A percentile compares a stretch with the other conserved stretches of the same genome.
phyloP scores from a whole-genome alignment of 2,797 vertebrate genomes.

The Acestrorhynchus altus region DNA sequence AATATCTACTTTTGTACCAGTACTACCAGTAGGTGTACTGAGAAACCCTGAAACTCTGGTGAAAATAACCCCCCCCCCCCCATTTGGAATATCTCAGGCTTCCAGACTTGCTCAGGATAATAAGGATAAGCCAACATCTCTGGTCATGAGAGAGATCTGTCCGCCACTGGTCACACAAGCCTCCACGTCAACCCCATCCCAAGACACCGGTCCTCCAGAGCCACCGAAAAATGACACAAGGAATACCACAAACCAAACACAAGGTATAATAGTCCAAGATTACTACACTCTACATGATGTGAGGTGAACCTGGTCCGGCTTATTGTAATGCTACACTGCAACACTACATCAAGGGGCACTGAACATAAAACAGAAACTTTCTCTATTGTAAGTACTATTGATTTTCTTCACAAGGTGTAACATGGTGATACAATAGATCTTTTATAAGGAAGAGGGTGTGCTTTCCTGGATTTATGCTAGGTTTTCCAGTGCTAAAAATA shows the following conservation, averaged over 20 bases:
- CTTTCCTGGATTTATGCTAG: not conserved
- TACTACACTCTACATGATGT: not conserved
- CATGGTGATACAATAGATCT: not conserved
- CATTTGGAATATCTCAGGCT: conserved; percentile 68
- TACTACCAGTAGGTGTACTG: too few relatives aligned
- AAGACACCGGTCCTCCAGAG: conserved; percentile 71
- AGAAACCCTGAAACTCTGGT: not conserved
- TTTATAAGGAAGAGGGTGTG: conserved; percentile 9
- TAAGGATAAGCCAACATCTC: conserved; percentile 83
- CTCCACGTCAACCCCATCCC: conserved; percentile 68
- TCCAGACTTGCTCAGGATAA: conserved; percentile 78
- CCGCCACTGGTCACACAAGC: conserved; percentile 64
- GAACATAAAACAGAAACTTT: not conserved
- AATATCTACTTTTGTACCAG: too few relatives aligned
- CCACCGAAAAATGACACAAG: conserved; percentile 74
- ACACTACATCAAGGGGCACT: not conserved
- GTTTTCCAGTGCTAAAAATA: not conserved
- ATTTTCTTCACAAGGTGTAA: conserved; percentile 1
- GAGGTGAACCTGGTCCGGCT: not conserved
- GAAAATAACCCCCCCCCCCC: not conserved
- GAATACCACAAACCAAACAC: conserved; percentile 68
- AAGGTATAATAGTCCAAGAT: conserved; percentile 68
- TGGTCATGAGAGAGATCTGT: conserved; percentile 81
- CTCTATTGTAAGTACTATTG: not conserved
- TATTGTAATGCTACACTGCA: not conserved